These are phyloP conservation scores for Phataginus tricuspis DNA, from an alignment of 2,797 vertebrate genomes.

Conservation along the genomic window DNA sequence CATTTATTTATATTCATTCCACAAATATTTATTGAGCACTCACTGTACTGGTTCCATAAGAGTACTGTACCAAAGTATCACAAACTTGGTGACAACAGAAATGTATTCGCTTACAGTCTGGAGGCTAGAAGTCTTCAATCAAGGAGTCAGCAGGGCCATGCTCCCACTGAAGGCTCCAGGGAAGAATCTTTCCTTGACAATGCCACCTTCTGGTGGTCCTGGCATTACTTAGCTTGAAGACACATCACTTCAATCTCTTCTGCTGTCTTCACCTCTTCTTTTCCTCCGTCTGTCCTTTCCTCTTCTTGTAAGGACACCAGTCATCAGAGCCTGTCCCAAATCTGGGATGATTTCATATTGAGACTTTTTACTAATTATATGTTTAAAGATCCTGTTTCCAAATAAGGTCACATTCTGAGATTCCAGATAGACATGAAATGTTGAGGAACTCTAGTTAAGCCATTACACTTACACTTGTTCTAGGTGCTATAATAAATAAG, in stretches of 20 bases:
- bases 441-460: not conserved
- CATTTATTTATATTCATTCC: not conserved
- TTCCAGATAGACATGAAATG: not conserved
- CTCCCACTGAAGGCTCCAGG: not conserved
- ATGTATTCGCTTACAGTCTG: not conserved
- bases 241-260: not conserved
- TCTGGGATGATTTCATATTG: not conserved
- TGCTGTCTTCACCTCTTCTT: not conserved
- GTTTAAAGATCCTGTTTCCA: not conserved
- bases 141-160: not conserved
- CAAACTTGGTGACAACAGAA: not conserved
- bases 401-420: not conserved
- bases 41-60: not conserved
- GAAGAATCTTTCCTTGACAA: not conserved
- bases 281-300: not conserved
- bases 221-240: not conserved
- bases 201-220: not conserved
- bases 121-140: not conserved
- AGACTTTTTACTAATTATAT: not conserved
- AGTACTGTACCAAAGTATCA: not conserved
- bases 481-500: not conserved
- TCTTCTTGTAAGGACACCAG: not conserved
- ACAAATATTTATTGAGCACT: not conserved
- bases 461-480: not conserved
- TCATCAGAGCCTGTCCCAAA: not conserved